These are phyloP conservation scores for Procambarus clarkii DNA, from an alignment of 1,140 invertebrate species.

Conservation along the genomic window DNA sequence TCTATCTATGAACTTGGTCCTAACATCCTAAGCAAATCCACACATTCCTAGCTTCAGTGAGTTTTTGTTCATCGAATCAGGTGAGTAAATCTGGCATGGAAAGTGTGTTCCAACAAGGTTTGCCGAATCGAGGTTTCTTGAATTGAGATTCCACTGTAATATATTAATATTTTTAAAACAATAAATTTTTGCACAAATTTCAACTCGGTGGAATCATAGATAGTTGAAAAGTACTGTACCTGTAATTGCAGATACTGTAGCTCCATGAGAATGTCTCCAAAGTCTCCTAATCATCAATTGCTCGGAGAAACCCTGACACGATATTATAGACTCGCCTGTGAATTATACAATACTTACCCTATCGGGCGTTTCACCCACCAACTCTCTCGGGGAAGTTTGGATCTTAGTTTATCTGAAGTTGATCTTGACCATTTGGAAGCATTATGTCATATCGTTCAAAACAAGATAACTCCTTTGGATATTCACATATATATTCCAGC, in stretches of 20 bases:
- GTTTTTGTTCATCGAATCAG: too few species aligned
- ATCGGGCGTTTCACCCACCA: slow-evolving; percentile 30
- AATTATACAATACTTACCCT: slow-evolving; percentile 48
- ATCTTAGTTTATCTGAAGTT: background rate
- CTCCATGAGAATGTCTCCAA: background rate
- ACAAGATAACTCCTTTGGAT: slow-evolving; percentile 35
- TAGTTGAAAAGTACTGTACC: too few species aligned
- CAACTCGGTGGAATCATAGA: background rate
- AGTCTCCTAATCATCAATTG: background rate
- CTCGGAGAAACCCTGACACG: slow-evolving; percentile 53
- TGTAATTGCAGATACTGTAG: background rate
- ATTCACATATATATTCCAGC: background rate
- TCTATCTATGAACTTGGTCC: too few species aligned
- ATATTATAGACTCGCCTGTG: slow-evolving; percentile 47
- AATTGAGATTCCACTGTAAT: too few species aligned
- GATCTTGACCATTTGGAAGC: slow-evolving; percentile 47
- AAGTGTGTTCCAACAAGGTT: too few species aligned
- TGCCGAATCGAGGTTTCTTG: too few species aligned
- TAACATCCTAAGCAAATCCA: too few species aligned
- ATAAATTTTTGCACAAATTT: background rate
- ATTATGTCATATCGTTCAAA: slow-evolving; percentile 38
- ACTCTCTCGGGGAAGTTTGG: slow-evolving; percentile 32
- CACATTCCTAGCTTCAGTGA: too few species aligned
- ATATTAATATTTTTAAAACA: too few species aligned
- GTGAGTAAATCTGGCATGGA: too few species aligned